Evolutionary conservation across 1,140 invertebrate species (phyloP).

Genomic region (Dreissena rostriformis): DNA sequence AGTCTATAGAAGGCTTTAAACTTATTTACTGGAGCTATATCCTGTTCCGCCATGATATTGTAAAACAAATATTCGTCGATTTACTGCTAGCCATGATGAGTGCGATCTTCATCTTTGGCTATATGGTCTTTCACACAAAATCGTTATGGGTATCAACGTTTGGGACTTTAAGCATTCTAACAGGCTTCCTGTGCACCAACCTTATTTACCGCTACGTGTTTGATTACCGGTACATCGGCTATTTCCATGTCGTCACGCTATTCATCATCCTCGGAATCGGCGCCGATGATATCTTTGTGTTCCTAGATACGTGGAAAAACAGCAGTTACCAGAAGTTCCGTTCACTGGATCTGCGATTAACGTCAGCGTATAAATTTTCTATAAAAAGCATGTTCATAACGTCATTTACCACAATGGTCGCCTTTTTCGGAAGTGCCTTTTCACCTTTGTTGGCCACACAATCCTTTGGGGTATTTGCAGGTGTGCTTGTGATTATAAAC

Average conservation of each 20-base stretch:
- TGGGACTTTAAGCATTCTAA: slow-evolving; percentile 63
- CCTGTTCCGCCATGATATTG: slow-evolving; percentile 42
- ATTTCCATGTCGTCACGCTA: slow-evolving; percentile 70
- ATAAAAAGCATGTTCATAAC: slow-evolving; percentile 70
- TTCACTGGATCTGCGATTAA: slow-evolving; percentile 62
- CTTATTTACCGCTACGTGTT: slow-evolving; percentile 67
- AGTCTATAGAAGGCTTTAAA: slow-evolving; percentile 9
- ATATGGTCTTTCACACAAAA: slow-evolving; percentile 67
- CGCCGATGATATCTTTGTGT: slow-evolving; percentile 70
- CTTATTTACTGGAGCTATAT: slow-evolving; percentile 38
- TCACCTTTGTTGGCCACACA: slow-evolving; percentile 67
- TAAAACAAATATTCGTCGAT: slow-evolving; percentile 63
- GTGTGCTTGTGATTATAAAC: slow-evolving; percentile 71
- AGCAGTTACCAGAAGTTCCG: slow-evolving; percentile 54
- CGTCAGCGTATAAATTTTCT: slow-evolving; percentile 60
- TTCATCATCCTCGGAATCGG: slow-evolving; percentile 73
- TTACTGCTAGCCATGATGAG: slow-evolving; percentile 63
- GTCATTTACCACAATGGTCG: slow-evolving; percentile 71
- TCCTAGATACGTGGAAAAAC: slow-evolving; percentile 66
- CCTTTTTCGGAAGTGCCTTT: slow-evolving; percentile 67
- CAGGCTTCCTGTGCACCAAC: slow-evolving; percentile 65
- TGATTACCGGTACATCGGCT: slow-evolving; percentile 69
- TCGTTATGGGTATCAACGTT: slow-evolving; percentile 65
- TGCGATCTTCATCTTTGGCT: slow-evolving; percentile 67
- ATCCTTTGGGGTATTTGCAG: slow-evolving; percentile 74